These are phyloP conservation scores for Gastrophryne carolinensis DNA, from an alignment of 2,797 vertebrate species.

Conservation along the genomic window DNA sequence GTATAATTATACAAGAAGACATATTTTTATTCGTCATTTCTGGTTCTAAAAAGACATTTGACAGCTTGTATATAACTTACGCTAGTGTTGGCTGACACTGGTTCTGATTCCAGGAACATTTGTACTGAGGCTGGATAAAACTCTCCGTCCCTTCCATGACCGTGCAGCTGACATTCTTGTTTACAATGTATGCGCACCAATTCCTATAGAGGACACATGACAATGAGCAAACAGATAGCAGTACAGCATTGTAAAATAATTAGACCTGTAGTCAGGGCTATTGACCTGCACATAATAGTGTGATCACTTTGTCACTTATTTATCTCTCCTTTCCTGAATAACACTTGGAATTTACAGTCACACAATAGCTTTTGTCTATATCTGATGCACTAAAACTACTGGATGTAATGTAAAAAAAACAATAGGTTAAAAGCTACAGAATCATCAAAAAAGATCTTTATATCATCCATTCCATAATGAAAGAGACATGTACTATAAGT, in stretches of 20 bases:
- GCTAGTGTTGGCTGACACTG: conserved; percentile 81
- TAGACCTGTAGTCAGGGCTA: background rate
- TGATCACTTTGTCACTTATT: background rate
- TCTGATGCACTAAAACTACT: background rate
- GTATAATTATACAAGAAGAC: too few relatives aligned
- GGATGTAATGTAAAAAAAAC: background rate
- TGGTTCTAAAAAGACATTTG: background rate
- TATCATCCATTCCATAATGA: too few relatives aligned
- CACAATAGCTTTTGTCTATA: background rate
- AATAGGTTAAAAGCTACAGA: background rate
- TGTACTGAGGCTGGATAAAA: conserved; percentile 79
- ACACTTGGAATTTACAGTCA: background rate
- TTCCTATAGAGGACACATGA: conserved; percentile 71
- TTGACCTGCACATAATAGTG: background rate
- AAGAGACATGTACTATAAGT: too few relatives aligned
- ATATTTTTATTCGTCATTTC: too few relatives aligned
- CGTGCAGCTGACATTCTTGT: conserved; percentile 89
- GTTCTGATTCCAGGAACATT: conserved; percentile 73
- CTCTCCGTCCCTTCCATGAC: conserved; percentile 84
- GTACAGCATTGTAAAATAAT: conserved; percentile 3
- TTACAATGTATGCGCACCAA: conserved; percentile 94
- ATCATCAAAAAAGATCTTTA: too few relatives aligned
- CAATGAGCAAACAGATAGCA: background rate
- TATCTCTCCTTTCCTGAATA: background rate
- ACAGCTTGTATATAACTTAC: conserved; percentile 74